These are phyloP conservation scores for Palythoa heliodiscus DNA, from an alignment of 92 coral and sea anemone genomes.

Conservation along the genomic window DNA sequence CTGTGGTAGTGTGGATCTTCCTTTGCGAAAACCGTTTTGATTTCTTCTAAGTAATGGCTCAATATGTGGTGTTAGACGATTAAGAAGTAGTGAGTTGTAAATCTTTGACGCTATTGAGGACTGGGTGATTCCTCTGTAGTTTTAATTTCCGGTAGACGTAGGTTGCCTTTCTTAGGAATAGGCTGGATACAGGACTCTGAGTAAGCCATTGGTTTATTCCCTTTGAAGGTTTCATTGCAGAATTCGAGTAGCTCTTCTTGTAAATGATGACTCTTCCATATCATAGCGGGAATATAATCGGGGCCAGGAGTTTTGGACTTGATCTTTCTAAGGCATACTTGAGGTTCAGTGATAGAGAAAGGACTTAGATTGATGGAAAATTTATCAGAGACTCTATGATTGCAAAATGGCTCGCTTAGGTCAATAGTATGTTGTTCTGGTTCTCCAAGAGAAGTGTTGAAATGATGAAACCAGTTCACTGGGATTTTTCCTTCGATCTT, in stretches of 20 bases:
- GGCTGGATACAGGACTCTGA: neutral
- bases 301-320: slow-evolving; percentile 25
- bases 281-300: slow-evolving; percentile 14
- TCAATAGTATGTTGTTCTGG: neutral
- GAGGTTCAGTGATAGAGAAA: slow-evolving; percentile 8
- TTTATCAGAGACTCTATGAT: slow-evolving; percentile 5
- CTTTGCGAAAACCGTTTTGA: no score
- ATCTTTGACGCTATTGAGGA: slow-evolving; percentile 12
- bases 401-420: slow-evolving; percentile 6
- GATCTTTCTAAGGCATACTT: slow-evolving; percentile 21
- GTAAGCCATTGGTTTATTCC: slow-evolving; percentile 13
- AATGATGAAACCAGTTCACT: slow-evolving; percentile 15
- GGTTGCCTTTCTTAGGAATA: no score
- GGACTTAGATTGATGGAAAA: neutral
- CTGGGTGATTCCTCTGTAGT: neutral
- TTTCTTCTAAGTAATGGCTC: no score
- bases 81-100: neutral
- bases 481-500: slow-evolving; percentile 3
- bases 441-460: neutral
- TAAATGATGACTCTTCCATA: slow-evolving; percentile 3
- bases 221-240: slow-evolving; percentile 11
- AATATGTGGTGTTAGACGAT: no score
- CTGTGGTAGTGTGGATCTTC: no score
- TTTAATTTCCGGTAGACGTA: slow-evolving; percentile 1
- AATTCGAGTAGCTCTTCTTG: slow-evolving; percentile 17